phyloP scores from a whole-genome alignment of 2,797 vertebrate species.

The Enteromius viviparus region DNA sequence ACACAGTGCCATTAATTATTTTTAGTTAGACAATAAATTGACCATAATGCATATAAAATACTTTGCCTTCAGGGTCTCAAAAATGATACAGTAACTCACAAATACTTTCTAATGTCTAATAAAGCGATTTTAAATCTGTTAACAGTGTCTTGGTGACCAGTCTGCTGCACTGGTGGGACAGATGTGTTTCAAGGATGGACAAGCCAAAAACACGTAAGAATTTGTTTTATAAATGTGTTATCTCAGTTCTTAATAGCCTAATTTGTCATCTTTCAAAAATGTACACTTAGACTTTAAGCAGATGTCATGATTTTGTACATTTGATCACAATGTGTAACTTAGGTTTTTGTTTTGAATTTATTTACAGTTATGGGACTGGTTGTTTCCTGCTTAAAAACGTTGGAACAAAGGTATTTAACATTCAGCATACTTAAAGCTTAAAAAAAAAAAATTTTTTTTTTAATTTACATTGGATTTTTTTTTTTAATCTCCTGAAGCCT shows the following conservation, averaged over 20 bases:
- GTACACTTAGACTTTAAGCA: neutral
- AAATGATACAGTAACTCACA: neutral
- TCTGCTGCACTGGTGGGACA: constrained; percentile 98
- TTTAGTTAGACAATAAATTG: neutral
- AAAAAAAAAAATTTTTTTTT: neutral
- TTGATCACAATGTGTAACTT: neutral
- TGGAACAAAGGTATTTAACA: constrained; percentile 84
- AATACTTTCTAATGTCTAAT: neutral
- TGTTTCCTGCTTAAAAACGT: constrained; percentile 96
- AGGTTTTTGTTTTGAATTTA: constrained; percentile 11
- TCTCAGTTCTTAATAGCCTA: neutral
- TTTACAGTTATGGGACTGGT: constrained; percentile 92
- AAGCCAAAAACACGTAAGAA: constrained; percentile 96
- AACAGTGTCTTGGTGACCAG: constrained; percentile 97
- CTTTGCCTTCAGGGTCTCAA: neutral
- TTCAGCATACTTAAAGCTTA: neutral
- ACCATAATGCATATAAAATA: neutral
- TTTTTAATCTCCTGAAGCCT: constrained; percentile 74
- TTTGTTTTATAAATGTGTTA: constrained; percentile 12
- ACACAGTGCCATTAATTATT: neutral
- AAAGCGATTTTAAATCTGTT: constrained; percentile 49
- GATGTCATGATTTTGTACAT: neutral
- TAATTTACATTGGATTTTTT: neutral
- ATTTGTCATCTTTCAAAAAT: neutral
- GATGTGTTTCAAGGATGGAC: constrained; percentile 96